A percentile compares a stretch with the other conserved stretches of the same genome.
Evolutionary conservation across 2,113 vertebrate species (phyloP).

Genomic region (Nasalis larvatus): DNA sequence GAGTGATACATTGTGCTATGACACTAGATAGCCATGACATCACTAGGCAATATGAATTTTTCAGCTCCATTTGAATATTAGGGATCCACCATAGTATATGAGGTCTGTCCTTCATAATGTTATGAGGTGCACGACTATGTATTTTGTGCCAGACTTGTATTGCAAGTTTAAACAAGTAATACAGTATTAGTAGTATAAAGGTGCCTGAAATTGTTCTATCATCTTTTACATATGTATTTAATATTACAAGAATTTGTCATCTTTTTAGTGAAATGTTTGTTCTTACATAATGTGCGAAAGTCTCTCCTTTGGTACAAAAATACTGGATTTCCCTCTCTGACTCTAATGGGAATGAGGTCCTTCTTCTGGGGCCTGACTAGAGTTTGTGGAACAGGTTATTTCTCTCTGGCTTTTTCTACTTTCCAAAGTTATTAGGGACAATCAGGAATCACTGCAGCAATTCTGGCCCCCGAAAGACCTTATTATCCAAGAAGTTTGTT

Average conservation of each 20-base stretch:
- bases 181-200: neutral
- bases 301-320: neutral
- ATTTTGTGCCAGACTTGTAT: neutral
- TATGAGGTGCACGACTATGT: neutral
- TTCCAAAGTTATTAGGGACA: neutral
- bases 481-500: neutral
- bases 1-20: neutral
- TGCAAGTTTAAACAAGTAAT: neutral
- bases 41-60: neutral
- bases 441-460: neutral
- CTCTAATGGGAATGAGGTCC: neutral
- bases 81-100: neutral
- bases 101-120: neutral
- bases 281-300: neutral
- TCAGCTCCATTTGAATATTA: neutral
- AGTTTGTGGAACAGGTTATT: conserved; percentile 2
- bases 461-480: neutral
- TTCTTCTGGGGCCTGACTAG: neutral
- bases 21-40: neutral
- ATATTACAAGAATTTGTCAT: neutral
- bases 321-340: neutral
- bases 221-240: neutral
- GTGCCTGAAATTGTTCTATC: neutral
- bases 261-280: neutral
- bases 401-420: neutral